Evolutionary conservation across 2,888 invertebrate genomes (phyloP), one percentile per base, ranked within the genome.

Genomic region (Ectemnius lituratus): DNA sequence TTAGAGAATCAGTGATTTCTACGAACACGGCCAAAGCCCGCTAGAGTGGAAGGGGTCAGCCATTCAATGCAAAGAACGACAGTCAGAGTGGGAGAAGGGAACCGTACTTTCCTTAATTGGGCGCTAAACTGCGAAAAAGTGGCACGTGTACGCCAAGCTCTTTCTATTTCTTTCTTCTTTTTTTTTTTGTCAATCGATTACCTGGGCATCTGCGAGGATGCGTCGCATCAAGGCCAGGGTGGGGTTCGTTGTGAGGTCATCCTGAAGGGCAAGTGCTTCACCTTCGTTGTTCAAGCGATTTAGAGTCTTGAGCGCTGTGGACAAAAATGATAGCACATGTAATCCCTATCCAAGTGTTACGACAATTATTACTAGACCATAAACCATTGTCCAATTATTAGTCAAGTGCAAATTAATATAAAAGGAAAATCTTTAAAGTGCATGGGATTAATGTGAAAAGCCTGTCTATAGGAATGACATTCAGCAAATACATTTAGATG

Each of bases 141-240:
- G 37, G 37, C 37, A 11, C 37, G 37, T 37, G 37, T 37, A 11
- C 37, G 52, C 5, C 16, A 13, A 2, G 52, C 4, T 52, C n/a
- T 52, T 14, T 52, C 52, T 14, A 52, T 6, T 49, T 1, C 2
- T 20, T 20, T 20, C 20, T 20, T 1, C 2, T 20, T 2, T 23
- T 23, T 23, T 23, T 1, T 52, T 28, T 46, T 27, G 1, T 67
- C 23, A 56, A 62, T 85, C 90, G 92, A 8, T 37, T 91, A 95
- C 95, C 94, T 96, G 96, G 92, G 96, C 96, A 94, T 97, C 96
- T 92, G 95, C 94, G 90, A 96, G 93, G 91, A 96, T 95, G 90
- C 95, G 94, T 92, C 96, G 94, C 95, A 96, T 96, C 92, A 96
- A 94, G 92, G 95, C 95, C 95, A 96, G 94, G 93, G 95, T 94